phyloP scores from a whole-genome alignment of 1,140 invertebrate species.

The Lasioglossum baleicum region DNA sequence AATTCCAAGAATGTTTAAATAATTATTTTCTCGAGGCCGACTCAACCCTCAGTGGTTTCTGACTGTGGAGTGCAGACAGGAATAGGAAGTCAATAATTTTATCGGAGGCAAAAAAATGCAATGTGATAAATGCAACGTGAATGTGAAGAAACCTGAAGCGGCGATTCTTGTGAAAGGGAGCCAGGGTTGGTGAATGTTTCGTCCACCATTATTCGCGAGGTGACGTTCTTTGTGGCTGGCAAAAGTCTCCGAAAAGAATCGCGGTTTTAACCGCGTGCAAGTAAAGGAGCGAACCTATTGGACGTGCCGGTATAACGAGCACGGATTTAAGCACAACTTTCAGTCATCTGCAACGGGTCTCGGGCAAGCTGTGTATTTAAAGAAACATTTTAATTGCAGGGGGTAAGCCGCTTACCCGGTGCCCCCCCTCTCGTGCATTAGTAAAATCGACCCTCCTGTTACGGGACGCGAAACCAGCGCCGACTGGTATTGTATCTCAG shows the following conservation, averaged over 20 bases:
- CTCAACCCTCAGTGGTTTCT: no score
- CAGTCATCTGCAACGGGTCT: constrained; percentile 53
- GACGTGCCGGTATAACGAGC: constrained; percentile 46
- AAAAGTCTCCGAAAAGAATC: background rate
- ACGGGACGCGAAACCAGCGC: constrained; percentile 33
- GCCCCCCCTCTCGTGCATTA: constrained; percentile 67
- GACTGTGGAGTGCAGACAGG: no score
- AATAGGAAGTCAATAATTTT: no score
- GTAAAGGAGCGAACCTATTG: background rate
- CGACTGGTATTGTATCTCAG: constrained; percentile 32
- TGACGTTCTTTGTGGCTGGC: background rate
- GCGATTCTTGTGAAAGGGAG: no score
- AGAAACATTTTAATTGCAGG: constrained; percentile 79
- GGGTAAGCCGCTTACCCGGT: constrained; percentile 75
- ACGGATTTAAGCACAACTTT: constrained; percentile 53
- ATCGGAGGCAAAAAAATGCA: no score
- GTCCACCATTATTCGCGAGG: no score
- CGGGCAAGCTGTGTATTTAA: constrained; percentile 70
- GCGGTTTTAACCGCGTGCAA: background rate
- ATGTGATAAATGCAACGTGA: no score
- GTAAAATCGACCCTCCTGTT: constrained; percentile 70
- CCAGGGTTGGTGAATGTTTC: no score
- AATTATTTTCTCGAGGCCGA: no score
- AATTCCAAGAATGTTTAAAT: no score
- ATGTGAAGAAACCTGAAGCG: rapidly evolving